Base-by-base conservation (phyloP, 2,888 invertebrate species). In the Heterodera filipjevi region DNA sequence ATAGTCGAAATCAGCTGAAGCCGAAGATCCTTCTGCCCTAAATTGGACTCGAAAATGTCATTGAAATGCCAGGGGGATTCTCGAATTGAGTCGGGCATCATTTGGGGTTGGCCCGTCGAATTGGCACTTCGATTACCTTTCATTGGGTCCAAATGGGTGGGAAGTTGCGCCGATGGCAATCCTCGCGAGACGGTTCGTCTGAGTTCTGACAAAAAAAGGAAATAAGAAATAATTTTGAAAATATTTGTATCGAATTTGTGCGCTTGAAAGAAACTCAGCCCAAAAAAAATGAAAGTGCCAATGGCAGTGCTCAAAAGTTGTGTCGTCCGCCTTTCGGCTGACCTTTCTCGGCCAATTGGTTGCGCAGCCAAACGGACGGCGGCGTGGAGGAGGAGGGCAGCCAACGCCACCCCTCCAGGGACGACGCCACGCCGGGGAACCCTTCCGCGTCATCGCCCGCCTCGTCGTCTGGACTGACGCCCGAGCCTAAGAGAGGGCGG, bases 331-430 rank as follows among this genome's bases (percentile, higher is more conserved):
- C 0, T 49, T 35, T 66, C 5, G 66, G 32, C 33, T 22, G 33
- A 68, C 68, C 68, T 68, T 32, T 68, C 27, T 68, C 68, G 68
- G 33, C 35, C 32, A 53, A 59, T 64, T 75, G 75, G 44, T 33
- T 75, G 27, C 66, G 75, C 46, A 75, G 46, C 75, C 75, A 75
- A 5, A 75, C 46, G 46, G 75, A 75, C 10, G 66, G 46, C 30
- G 75, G 46, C 30, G 75, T 33, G 27, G 59, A 53, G 22, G 75
- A 53, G 44, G 59, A 44, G 16, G 68, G 75, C 32, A 32, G 30
- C 46, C 75, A 68, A 32, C 22, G 32, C 68, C 68, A 68, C 19
- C 68, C 68, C 19, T 68, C 75, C 30, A 75, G 68, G 16, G 74
- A 35, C 22, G 44, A 39, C 66, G 44, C 53, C n/a, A 27, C 46